Base-by-base conservation (phyloP, 2,797 vertebrate species). In the Pterois miles region DNA sequence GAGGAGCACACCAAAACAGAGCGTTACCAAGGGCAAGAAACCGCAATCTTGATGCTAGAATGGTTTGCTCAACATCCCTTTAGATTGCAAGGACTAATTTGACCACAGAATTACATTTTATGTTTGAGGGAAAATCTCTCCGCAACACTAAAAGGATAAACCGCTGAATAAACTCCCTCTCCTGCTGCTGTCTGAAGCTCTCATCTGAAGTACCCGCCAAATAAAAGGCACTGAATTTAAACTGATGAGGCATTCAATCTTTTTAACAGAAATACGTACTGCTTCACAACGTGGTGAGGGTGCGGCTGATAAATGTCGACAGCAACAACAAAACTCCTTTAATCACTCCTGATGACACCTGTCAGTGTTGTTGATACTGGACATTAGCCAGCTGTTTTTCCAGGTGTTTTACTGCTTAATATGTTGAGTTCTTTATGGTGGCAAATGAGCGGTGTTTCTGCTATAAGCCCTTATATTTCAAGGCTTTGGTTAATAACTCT, bases 1-100 rank as follows among this genome's bases (percentile, higher is more conserved):
- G 5, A 38, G 46, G 48, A 82, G 60, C 70, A 68, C 67, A 82
- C 36, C 8, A 70, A 82, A 80, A 80, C 69, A 80, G 16, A 52
- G 74, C 0, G 11, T 72, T 84, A 85, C 65, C 27, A 63, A 81
- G 53, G 38, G 69, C 14, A 77, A 66, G 31, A 54, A 16, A 71
- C 38, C 7, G 6, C 57, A 50, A 29, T 50, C 22, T 58, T 77
- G 50, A 75, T 62, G 65, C 23, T 2, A 57, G 29, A 81, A 81
- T 63, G 11, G 75, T 82, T 31, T 53, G 52, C 25, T 74, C 18
- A 43, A 31, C 5, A 23, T 18, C 6, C 1, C 36, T 56, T 70
- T 20, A 54, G 8, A 79, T 53, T 31, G 34, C 5, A 56, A 4
- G 13, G 25, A 63, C 16, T 68, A 65, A 71, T 65, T 29, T 71